Evolutionary conservation across 2,888 invertebrate species (phyloP).

Genomic region (Cartodere bifasciata): DNA sequence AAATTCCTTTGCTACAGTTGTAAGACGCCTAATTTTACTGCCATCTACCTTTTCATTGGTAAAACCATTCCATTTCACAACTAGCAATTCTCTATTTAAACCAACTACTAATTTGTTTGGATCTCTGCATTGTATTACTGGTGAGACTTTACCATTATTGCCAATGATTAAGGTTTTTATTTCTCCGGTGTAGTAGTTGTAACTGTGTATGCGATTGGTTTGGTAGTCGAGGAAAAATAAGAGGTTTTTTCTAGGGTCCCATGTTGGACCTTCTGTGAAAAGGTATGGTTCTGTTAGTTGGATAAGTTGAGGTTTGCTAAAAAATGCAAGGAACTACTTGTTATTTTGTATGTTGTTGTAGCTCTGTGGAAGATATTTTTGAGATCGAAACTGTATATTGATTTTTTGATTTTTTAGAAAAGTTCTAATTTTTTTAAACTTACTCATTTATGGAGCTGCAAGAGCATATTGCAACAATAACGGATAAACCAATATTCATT

Average conservation of each 20-base stretch:
- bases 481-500: too few relatives aligned
- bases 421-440: too few relatives aligned
- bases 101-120: constrained; percentile 22
- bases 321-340: too few relatives aligned
- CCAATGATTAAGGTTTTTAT: constrained; percentile 16
- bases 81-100: constrained; percentile 29
- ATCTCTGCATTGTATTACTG: constrained; percentile 20
- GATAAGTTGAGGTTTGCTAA: too few relatives aligned
- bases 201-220: constrained; percentile 20
- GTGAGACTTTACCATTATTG: constrained; percentile 17
- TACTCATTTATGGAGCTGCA: too few relatives aligned
- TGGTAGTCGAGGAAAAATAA: constrained; percentile 26
- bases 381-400: too few relatives aligned
- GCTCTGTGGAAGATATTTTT: too few relatives aligned
- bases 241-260: constrained; percentile 22
- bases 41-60: constrained; percentile 8
- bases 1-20: constrained; percentile 36
- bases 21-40: constrained; percentile 9
- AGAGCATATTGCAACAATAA: too few relatives aligned
- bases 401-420: too few relatives aligned
- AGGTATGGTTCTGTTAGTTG: constrained; percentile 20
- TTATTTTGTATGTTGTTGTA: too few relatives aligned
- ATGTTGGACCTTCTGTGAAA: constrained; percentile 24
- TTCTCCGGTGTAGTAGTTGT: constrained; percentile 20
- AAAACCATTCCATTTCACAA: constrained; percentile 42